These are phyloP conservation scores for Gambusia affinis DNA, from an alignment of 2,113 vertebrate species.

Conservation along the genomic window DNA sequence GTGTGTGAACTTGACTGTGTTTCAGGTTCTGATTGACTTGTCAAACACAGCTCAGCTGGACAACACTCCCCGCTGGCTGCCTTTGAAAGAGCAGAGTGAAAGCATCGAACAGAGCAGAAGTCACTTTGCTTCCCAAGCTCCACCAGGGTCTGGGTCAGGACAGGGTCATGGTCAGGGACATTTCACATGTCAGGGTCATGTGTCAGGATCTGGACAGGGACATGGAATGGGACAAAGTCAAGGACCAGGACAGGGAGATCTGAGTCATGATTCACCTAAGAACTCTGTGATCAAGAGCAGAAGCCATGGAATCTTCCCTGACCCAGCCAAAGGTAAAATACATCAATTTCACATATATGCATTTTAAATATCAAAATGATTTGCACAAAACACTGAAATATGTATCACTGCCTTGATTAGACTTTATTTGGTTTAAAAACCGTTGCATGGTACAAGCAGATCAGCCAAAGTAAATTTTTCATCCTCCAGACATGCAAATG, in stretches of 20 bases:
- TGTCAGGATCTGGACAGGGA: conserved; percentile 55
- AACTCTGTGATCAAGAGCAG: conserved; percentile 97
- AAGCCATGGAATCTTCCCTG: conserved; percentile 98
- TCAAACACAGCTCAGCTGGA: conserved; percentile 91
- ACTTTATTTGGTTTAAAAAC: not conserved
- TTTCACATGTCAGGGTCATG: conserved; percentile 47
- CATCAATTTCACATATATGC: not conserved
- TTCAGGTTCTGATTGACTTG: conserved; percentile 94
- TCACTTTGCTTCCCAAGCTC: conserved; percentile 83
- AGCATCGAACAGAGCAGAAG: conserved; percentile 89
- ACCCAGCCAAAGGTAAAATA: conserved; percentile 93
- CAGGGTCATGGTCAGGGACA: conserved; percentile 49
- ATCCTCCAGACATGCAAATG: conserved; percentile 89
- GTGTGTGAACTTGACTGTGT: conserved; percentile 19
- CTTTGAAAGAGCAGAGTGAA: conserved; percentile 94
- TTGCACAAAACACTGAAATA: conserved; percentile 7
- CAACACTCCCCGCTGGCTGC: conserved; percentile 93
- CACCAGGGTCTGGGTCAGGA: conserved; percentile 70
- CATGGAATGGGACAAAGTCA: conserved; percentile 49
- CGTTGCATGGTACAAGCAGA: not conserved
- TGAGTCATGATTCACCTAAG: conserved; percentile 89
- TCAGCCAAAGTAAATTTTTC: not conserved
- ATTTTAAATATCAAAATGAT: not conserved
- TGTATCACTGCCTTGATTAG: not conserved
- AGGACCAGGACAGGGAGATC: conserved; percentile 71